Evolutionary conservation across 2,113 vertebrate genomes (phyloP).

Genomic region (Tragelaphus scriptus): DNA sequence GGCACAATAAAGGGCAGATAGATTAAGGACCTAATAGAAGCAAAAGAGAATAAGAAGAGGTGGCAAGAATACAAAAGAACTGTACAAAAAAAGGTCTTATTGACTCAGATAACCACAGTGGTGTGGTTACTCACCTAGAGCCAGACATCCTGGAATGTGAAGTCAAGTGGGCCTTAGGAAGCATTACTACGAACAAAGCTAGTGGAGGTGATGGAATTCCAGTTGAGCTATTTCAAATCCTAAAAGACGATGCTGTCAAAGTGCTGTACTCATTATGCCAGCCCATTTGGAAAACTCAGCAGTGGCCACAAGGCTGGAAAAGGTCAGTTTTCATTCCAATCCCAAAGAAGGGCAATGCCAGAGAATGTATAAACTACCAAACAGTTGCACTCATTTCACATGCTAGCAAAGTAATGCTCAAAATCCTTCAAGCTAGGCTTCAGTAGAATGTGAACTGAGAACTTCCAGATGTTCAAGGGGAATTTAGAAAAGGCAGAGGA

Average conservation of each 20-base stretch:
- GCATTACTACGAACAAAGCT: not conserved
- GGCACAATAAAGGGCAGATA: not conserved
- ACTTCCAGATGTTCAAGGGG: not conserved
- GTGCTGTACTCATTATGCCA: not conserved
- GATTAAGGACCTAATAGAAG: not conserved
- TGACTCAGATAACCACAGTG: not conserved
- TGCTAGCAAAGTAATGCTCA: not conserved
- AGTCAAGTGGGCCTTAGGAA: not conserved
- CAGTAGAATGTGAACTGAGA: not conserved
- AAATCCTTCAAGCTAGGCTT: not conserved
- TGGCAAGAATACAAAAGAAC: not conserved
- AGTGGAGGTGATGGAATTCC: not conserved
- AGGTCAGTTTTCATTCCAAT: not conserved
- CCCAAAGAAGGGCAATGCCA: not conserved
- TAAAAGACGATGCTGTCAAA: not conserved
- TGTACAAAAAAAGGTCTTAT: not conserved
- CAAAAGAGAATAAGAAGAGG: not conserved
- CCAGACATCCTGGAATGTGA: not conserved
- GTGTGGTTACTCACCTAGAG: not conserved
- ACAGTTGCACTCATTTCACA: not conserved
- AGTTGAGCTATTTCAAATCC: not conserved
- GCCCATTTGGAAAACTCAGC: not conserved
- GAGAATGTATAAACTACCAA: not conserved
- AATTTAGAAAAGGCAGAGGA: not conserved
- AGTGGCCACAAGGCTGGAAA: not conserved